These are phyloP conservation scores for Austrofundulus limnaeus DNA, from an alignment of 2,113 vertebrate genomes.

Conservation along the genomic window DNA sequence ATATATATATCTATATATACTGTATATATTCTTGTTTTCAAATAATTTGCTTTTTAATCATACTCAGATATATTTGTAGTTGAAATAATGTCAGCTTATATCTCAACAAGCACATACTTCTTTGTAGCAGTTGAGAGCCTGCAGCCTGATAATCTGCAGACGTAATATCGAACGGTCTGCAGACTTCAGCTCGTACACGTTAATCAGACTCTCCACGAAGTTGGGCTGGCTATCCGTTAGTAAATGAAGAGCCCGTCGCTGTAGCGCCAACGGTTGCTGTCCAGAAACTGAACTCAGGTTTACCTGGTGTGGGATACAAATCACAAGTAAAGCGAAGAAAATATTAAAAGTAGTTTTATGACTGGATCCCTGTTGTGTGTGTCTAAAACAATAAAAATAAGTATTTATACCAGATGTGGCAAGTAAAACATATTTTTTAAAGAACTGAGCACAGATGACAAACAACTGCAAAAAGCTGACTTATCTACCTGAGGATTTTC, in stretches of 20 bases:
- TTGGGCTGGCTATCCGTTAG: slow-evolving; percentile 56
- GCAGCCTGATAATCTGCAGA: slow-evolving; percentile 57
- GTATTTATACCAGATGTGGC: too few relatives aligned
- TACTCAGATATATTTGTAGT: not conserved
- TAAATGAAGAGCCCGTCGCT: slow-evolving; percentile 65
- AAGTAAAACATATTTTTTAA: not conserved
- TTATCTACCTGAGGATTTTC: slow-evolving; percentile 54
- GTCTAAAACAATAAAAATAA: too few relatives aligned
- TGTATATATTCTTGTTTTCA: too few relatives aligned
- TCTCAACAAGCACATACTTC: slow-evolving; percentile 56
- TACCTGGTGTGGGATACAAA: slow-evolving; percentile 38
- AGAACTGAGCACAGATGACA: not conserved
- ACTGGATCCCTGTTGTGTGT: too few relatives aligned
- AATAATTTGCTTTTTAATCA: not conserved
- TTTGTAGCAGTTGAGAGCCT: slow-evolving; percentile 60
- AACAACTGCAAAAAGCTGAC: not conserved
- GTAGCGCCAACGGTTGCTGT: slow-evolving; percentile 50
- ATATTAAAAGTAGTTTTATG: too few relatives aligned
- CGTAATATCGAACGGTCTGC: slow-evolving; percentile 61
- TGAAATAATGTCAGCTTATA: not conserved
- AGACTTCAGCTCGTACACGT: slow-evolving; percentile 70
- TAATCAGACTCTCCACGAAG: slow-evolving; percentile 63
- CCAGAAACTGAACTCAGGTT: slow-evolving; percentile 51
- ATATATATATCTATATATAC: too few relatives aligned
- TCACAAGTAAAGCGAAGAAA: not conserved